Percentiles rank a stretch among this genome's conserved stretches.
phyloP scores from a whole-genome alignment of 1,140 invertebrate genomes.

The Caerostris darwini region DNA sequence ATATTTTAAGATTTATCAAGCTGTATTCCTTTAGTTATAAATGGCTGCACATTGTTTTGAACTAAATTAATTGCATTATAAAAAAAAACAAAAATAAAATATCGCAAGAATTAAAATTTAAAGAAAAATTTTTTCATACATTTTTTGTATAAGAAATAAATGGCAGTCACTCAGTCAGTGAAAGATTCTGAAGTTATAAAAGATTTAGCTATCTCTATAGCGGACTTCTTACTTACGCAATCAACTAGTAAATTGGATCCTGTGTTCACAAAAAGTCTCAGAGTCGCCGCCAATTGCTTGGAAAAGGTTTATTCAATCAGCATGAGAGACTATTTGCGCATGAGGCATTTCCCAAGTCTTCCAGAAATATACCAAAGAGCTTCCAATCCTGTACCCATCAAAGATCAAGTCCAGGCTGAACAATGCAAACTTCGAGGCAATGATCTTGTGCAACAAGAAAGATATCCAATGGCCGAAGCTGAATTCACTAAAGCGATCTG shows the following conservation, averaged over 20 bases:
- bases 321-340: not conserved
- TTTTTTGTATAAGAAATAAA: not conserved
- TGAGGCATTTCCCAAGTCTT: not conserved
- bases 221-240: not conserved
- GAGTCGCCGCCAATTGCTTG: not conserved
- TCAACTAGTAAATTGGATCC: not conserved
- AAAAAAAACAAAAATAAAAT: not conserved
- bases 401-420: not conserved
- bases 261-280: not conserved
- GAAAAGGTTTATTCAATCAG: not conserved
- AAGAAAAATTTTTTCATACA: not conserved
- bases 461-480: not conserved
- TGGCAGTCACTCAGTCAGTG: not conserved
- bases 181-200: not conserved
- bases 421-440: not conserved
- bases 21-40: not conserved
- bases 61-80: not conserved
- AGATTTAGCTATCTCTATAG: not conserved
- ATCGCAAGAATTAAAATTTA: not conserved
- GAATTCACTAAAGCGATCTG: constrained; percentile 17
- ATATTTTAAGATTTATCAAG: no score
- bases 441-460: not conserved
- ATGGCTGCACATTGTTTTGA: not conserved
- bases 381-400: not conserved
- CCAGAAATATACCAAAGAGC: constrained; percentile 10